Evolutionary conservation across 2,113 vertebrate species (phyloP), one percentile per base, ranked within the genome.

Genomic region (Megaceryle maxima): DNA sequence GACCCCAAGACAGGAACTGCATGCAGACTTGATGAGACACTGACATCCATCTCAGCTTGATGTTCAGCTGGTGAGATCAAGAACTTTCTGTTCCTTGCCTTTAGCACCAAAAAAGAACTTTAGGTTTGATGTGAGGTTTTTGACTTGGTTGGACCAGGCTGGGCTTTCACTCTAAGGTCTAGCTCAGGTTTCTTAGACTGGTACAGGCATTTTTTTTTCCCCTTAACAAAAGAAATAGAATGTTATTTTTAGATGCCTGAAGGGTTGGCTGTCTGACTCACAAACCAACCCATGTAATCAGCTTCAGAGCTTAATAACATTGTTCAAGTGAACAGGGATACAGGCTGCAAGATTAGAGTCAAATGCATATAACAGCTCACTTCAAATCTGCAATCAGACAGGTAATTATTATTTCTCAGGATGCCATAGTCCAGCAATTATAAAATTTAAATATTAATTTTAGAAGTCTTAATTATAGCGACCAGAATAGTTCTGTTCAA

Each of bases 381-480:
- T 96, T 97, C 76, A 81, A 48, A 69, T 96, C 69, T 96, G 86
- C 82, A 96, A 83, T 94, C 92, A 96, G 91, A 80, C 81, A 96
- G 57, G 82, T 93, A 90, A 94, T 97, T 97, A 98, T 97, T 97
- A 97, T 92, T 97, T 91, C 94, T 96, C 85, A 91, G 76, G 87
- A 96, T 96, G 93, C 77, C 29, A 8, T 48, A 94, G 90, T 96
- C 82, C 90, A 79, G 59, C 55, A 92, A 95, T 97, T 97, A 96
- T 88, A 91, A 96, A 53, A 81, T 95, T 97, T 96, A 48, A 95
- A 97, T 97, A 97, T 94, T 97, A 97, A 97, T 96, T 98, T 98
- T 97, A 96, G 95, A 96, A 97, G 79, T 92, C 78, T 92, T 97
- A 96, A 97, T 97, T 97, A 94, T 82, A 94, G 76, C 16, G 90